Evolutionary conservation across 2,888 invertebrate species (phyloP).

Genomic region (Synergus itoensis): DNA sequence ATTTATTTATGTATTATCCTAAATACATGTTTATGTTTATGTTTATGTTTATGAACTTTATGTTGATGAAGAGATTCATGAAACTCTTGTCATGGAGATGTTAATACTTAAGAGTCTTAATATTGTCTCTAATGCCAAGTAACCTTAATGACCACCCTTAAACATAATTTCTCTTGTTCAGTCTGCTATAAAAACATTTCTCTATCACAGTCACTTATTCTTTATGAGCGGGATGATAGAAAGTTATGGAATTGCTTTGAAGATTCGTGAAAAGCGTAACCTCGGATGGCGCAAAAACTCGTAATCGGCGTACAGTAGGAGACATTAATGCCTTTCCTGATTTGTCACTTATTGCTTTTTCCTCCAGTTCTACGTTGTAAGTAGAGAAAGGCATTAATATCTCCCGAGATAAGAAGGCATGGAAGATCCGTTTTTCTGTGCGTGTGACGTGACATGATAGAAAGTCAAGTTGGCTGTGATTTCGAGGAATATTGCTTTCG

Average conservation of each 20-base stretch:
- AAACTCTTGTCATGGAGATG: not conserved
- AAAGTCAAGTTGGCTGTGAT: constrained; percentile 21
- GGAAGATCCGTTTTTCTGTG: constrained; percentile 16
- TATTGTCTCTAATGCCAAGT: not conserved
- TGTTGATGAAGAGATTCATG: not conserved
- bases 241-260: constrained; percentile 29
- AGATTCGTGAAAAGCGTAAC: not conserved
- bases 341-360: constrained; percentile 16
- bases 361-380: not conserved
- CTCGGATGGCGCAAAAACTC: not conserved
- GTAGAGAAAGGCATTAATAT: constrained; percentile 32
- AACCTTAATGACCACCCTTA: constrained; percentile 8
- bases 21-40: too few relatives aligned
- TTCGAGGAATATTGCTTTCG: constrained; percentile 14
- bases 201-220: constrained; percentile 10
- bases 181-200: constrained; percentile 7
- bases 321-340: constrained; percentile 18
- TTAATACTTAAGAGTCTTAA: not conserved
- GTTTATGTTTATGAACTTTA: too few relatives aligned
- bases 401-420: constrained; percentile 10
- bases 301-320: not conserved
- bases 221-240: constrained; percentile 24
- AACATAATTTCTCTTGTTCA: constrained; percentile 14
- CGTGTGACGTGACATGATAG: constrained; percentile 18
- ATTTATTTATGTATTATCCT: too few relatives aligned